Conservation (phyloP, 2,888 invertebrate genomes). For the Diplolepis rosae region DNA sequence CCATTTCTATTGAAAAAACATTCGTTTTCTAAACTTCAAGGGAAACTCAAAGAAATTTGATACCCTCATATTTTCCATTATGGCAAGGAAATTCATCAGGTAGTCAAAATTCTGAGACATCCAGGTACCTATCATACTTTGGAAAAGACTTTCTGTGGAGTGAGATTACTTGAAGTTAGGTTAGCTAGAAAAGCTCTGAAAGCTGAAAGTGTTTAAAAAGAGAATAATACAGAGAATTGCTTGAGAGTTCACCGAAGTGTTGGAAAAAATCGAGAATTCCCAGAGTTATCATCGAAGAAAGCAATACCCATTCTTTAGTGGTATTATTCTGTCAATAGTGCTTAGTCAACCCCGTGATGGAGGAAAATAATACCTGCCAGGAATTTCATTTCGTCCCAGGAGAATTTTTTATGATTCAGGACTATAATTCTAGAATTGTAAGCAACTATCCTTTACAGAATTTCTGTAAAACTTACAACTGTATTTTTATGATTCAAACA, state of each 20-base stretch:
- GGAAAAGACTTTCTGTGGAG: background rate
- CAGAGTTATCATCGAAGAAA: slow-evolving; percentile 2
- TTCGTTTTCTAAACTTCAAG: no score
- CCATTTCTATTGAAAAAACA: no score
- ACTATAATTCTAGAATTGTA: no score
- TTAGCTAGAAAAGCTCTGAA: background rate
- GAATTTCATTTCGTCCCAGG: background rate
- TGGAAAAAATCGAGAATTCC: background rate
- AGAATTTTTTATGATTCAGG: background rate
- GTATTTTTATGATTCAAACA: no score
- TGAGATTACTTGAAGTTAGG: background rate
- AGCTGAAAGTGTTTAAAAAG: background rate
- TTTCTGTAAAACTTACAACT: no score
- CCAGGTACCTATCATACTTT: background rate
- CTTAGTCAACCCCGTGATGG: background rate
- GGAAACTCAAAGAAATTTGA: no score
- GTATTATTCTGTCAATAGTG: background rate
- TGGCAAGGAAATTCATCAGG: no score
- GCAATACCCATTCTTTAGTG: background rate
- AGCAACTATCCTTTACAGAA: no score
- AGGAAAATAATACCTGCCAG: slow-evolving; percentile 6
- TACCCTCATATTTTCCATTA: no score
- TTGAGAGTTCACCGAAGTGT: background rate
- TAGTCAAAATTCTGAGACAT: background rate
- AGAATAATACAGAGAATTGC: background rate